phyloP scores from a whole-genome alignment of 2,113 vertebrate genomes.

The Seriola aureovittata region DNA sequence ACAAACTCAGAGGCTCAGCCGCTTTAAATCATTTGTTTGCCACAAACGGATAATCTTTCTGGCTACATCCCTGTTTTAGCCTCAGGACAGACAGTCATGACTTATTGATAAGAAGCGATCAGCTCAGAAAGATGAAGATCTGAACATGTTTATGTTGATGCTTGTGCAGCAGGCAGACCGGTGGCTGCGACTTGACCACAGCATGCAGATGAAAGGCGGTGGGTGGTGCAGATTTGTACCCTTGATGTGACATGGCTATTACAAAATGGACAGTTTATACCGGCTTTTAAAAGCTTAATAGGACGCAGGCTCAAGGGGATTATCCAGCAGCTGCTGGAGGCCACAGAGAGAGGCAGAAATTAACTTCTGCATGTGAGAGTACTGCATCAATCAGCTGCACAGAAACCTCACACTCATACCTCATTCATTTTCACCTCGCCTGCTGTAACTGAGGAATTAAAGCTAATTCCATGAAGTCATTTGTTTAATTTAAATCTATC shows the following conservation, averaged over 20 bases:
- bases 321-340: constrained; percentile 80
- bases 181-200: constrained; percentile 1
- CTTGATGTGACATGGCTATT: constrained; percentile 81
- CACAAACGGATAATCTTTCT: neutral
- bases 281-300: constrained; percentile 84
- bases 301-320: constrained; percentile 74
- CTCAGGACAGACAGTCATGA: neutral
- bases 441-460: constrained; percentile 49
- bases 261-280: constrained; percentile 84
- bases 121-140: constrained; percentile 20
- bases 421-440: constrained; percentile 42
- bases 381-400: constrained; percentile 40
- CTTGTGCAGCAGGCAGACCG: constrained; percentile 3
- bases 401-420: constrained; percentile 25
- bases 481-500: constrained; percentile 56
- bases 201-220: constrained; percentile 49
- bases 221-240: constrained; percentile 64
- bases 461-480: constrained; percentile 66
- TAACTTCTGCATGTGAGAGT: constrained; percentile 69
- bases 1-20: neutral
- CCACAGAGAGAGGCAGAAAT: constrained; percentile 68
- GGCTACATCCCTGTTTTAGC: neutral
- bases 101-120: constrained; percentile 14
- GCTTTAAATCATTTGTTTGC: constrained; percentile 18
- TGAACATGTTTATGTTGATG: constrained; percentile 1